Evolutionary conservation across 2,888 invertebrate genomes (phyloP).

Genomic region (Spisula solida): DNA sequence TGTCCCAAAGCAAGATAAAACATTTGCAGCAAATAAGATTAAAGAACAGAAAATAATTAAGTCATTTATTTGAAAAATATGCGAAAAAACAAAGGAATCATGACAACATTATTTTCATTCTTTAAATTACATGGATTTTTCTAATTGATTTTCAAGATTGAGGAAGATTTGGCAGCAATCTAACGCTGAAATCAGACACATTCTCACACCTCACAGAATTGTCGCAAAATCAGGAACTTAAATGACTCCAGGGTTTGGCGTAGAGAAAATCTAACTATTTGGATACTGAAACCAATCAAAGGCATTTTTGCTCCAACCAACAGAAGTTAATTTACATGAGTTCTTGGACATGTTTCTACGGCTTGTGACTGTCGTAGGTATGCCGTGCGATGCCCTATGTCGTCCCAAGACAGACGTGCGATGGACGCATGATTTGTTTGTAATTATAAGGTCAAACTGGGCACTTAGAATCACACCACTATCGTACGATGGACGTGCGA

Average conservation of each 20-base stretch:
- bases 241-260: background rate
- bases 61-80: slow-evolving; percentile 1
- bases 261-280: too few species aligned
- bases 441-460: too few species aligned
- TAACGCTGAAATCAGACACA: background rate
- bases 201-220: background rate
- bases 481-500: too few species aligned
- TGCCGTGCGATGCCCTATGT: too few species aligned
- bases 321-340: too few species aligned
- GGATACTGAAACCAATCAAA: too few species aligned
- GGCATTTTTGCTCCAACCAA: too few species aligned
- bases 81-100: background rate
- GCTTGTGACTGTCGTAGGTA: too few species aligned
- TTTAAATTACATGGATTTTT: slow-evolving; percentile 14
- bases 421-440: too few species aligned
- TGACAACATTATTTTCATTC: slow-evolving; percentile 22
- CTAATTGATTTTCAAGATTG: slow-evolving; percentile 27
- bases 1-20: background rate
- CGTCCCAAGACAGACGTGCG: too few species aligned
- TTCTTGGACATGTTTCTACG: too few species aligned
- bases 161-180: background rate
- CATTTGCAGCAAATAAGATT: background rate
- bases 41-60: slow-evolving; percentile 21
- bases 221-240: background rate
- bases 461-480: too few species aligned